Conservation (phyloP, 2,888 invertebrate species). For the Diarsia brunnea region DNA sequence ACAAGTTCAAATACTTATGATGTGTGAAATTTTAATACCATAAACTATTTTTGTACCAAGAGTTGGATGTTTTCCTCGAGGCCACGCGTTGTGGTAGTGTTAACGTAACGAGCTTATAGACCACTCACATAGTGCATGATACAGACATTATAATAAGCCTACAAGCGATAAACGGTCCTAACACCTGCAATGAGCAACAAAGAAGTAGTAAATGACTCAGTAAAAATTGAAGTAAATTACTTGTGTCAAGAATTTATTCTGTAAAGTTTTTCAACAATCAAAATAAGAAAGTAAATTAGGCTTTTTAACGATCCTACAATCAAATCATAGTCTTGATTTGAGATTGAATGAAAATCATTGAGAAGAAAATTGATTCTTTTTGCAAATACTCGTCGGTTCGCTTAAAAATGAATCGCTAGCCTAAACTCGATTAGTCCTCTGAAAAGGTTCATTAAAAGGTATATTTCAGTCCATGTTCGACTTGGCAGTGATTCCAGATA, state of each 20-base stretch:
- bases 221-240: not conserved
- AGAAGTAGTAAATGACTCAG: not conserved
- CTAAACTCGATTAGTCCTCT: not conserved
- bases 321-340: not conserved
- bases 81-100: conserved; percentile 19
- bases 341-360: not conserved
- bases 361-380: not conserved
- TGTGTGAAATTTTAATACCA: conserved; percentile 17
- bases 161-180: not conserved
- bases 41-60: conserved; percentile 38
- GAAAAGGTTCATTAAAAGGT: not conserved
- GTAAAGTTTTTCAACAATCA: too few relatives aligned
- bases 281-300: not conserved
- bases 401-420: not conserved
- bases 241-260: not conserved
- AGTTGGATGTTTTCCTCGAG: conserved; percentile 24
- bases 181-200: not conserved
- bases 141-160: conserved; percentile 2
- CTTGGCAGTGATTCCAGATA: not conserved
- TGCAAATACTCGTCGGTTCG: not conserved
- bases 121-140: conserved; percentile 39
- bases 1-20: not conserved
- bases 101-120: conserved; percentile 42
- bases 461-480: not conserved
- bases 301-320: not conserved